phyloP scores from a whole-genome alignment of 1,140 invertebrate species.

The Trachymyrmex septentrionalis region DNA sequence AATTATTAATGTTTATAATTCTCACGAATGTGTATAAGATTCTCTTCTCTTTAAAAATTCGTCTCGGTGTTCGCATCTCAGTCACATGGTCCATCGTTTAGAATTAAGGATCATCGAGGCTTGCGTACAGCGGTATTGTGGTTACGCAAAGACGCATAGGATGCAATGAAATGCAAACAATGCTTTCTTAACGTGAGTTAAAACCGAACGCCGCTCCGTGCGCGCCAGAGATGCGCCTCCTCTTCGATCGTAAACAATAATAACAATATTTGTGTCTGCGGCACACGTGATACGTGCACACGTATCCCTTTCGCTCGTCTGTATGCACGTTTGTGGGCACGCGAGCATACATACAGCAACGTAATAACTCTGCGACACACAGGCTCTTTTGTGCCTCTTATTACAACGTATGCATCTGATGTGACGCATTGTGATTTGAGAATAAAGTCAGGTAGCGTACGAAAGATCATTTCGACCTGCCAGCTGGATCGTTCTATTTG shows the following conservation, averaged over 20 bases:
- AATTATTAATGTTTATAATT: too few species aligned
- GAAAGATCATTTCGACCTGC: not conserved
- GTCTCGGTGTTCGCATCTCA: not conserved
- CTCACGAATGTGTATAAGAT: not conserved
- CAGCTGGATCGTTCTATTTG: not conserved
- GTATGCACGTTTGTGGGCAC: not conserved
- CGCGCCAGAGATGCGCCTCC: slow-evolving; percentile 52
- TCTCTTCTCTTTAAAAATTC: not conserved
- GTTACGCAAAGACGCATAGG: slow-evolving; percentile 43
- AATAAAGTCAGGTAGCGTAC: not conserved
- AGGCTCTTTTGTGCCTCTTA: not conserved
- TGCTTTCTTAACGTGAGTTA: slow-evolving; percentile 56
- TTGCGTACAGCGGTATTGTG: slow-evolving; percentile 7
- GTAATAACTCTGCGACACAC: not conserved
- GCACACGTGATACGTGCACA: slow-evolving; percentile 51
- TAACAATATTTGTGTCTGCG: slow-evolving; percentile 54
- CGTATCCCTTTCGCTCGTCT: slow-evolving; percentile 6
- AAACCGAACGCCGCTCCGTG: not conserved
- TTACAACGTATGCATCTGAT: not conserved
- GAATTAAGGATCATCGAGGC: not conserved
- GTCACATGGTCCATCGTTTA: not conserved
- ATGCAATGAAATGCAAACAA: slow-evolving; percentile 69
- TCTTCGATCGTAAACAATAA: slow-evolving; percentile 53
- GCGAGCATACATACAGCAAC: not conserved
- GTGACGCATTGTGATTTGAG: not conserved